Evolutionary conservation across 1,140 invertebrate species (phyloP).

Genomic region (Camponotus pennsylvanicus): DNA sequence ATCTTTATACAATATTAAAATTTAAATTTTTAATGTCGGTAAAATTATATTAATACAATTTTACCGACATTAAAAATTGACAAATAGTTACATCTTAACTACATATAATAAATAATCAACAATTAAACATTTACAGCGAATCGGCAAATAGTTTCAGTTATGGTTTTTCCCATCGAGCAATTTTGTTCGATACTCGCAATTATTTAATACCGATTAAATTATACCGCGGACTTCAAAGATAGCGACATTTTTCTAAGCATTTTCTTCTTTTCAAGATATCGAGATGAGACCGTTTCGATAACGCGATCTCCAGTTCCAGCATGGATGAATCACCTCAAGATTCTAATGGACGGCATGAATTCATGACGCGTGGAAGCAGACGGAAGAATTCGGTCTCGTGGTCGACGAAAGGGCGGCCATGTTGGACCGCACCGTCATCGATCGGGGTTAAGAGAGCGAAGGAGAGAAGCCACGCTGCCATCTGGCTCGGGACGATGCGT

Average conservation of each 20-base stretch:
- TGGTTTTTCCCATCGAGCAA: not conserved
- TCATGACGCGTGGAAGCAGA: conserved; percentile 39
- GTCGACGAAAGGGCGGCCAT: conserved; percentile 79
- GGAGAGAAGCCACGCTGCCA: conserved; percentile 78
- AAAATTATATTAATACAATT: not conserved
- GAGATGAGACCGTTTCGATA: not conserved
- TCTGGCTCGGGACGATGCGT: conserved; percentile 74
- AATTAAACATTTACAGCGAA: not conserved
- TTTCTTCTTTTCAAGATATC: not conserved
- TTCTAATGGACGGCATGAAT: not conserved
- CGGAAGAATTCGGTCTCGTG: conserved; percentile 47
- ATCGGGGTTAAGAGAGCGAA: conserved; percentile 72
- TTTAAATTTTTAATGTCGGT: not conserved
- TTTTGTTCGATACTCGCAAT: not conserved
- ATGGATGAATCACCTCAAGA: conserved; percentile 14
- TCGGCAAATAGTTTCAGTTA: conserved; percentile 1
- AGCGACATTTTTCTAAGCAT: not conserved
- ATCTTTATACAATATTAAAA: not conserved
- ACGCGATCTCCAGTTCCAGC: too few relatives aligned
- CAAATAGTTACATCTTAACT: not conserved
- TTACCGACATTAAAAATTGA: not conserved
- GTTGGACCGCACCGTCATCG: conserved; percentile 84
- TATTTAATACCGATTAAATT: not conserved
- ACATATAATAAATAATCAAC: not conserved
- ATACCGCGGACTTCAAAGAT: not conserved